Percentiles rank a stretch among this genome's conserved stretches.
These are phyloP conservation scores for Kryptolebias marmoratus DNA, from an alignment of 2,113 vertebrate species.

Conservation along the genomic window DNA sequence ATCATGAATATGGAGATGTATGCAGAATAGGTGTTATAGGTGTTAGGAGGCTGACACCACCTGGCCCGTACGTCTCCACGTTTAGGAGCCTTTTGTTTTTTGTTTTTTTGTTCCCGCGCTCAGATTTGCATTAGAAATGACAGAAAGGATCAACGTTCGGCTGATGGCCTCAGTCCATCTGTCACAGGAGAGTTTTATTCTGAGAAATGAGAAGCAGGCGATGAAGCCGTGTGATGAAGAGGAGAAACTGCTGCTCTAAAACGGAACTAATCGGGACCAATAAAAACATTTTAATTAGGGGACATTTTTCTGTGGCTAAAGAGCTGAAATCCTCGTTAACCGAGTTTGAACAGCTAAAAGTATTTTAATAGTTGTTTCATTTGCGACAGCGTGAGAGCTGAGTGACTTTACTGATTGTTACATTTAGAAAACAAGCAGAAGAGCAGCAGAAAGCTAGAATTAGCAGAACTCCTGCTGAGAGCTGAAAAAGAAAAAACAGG, in stretches of 20 bases:
- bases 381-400: too few species aligned
- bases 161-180: conserved; percentile 41
- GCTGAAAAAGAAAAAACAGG: too few species aligned
- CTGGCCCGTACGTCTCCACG: conserved; percentile 63
- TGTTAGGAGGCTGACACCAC: conserved; percentile 67
- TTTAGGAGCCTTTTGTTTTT: conserved; percentile 63
- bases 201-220: conserved; percentile 11
- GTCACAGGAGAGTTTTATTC: conserved; percentile 32
- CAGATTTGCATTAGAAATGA: conserved; percentile 66
- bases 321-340: too few species aligned
- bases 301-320: too few species aligned
- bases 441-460: too few species aligned
- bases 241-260: conserved; percentile 2
- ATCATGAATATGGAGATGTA: conserved; percentile 77
- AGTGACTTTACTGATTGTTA: too few species aligned
- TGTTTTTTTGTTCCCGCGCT: background rate
- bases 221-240: conserved; percentile 1
- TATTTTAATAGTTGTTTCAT: too few species aligned
- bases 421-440: too few species aligned
- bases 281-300: too few species aligned
- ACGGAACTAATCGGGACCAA: background rate
- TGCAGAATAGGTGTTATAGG: conserved; percentile 74
- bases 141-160: conserved; percentile 44
- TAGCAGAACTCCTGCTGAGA: too few species aligned
- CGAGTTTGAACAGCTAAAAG: too few species aligned